These are phyloP conservation scores for Leptopilina syphax DNA, from an alignment of 2,888 invertebrate species.

Conservation along the genomic window DNA sequence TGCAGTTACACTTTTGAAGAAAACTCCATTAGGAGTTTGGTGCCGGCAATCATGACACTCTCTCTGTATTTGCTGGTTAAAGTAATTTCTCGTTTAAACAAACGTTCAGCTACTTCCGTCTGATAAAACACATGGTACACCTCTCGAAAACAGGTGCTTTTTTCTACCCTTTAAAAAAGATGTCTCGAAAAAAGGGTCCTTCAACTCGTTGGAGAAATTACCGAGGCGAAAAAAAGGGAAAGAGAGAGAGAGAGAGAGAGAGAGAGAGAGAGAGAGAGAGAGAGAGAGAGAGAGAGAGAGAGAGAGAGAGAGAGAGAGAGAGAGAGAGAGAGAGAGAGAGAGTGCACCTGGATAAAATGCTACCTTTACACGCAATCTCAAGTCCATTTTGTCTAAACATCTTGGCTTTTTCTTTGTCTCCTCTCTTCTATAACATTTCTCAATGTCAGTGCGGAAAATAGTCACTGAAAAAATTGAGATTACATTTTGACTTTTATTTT, in stretches of 20 bases:
- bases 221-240: too few relatives aligned
- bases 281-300: constrained; percentile 3
- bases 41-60: too few relatives aligned
- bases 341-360: constrained; percentile 10
- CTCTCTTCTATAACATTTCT: not conserved
- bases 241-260: not conserved
- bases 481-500: not conserved
- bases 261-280: not conserved
- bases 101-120: not conserved
- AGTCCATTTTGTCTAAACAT: not conserved
- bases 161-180: not conserved
- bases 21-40: too few relatives aligned
- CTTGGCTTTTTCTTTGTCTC: not conserved
- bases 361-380: not conserved
- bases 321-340: not conserved
- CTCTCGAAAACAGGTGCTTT: not conserved
- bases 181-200: not conserved
- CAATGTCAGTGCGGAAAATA: too few relatives aligned
- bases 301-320: constrained; percentile 4
- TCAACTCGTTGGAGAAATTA: not conserved
- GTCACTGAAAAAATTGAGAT: too few relatives aligned
- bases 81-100: constrained; percentile 9
- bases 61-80: not conserved
- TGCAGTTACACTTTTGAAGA: too few relatives aligned
- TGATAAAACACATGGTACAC: not conserved